Base-by-base conservation (phyloP, 1,140 invertebrate species). In the Oedothorax gibbosus region DNA sequence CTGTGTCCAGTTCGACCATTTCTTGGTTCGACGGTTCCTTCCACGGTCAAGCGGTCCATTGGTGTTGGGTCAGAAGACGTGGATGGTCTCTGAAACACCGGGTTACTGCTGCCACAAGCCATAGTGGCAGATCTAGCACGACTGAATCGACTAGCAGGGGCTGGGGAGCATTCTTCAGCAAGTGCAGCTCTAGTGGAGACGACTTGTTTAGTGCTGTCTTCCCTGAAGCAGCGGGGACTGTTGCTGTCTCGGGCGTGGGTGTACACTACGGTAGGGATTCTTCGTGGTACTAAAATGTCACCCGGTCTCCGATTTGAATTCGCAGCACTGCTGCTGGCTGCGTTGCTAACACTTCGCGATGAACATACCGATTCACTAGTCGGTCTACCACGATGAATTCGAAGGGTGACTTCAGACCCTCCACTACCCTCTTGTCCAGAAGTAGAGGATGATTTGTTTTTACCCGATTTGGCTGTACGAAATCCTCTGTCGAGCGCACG, bases 401-500 rank as follows among this genome's bases (percentile, higher is more conserved):
- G 93, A 85, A 99, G 90, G 0, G 97, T 98, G 60, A 90, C 88
- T 50, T 89, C 89, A 94, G 88, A 95, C 94, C 65, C 94, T 91
- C 89, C 92, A 93, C 66, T 57, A 83, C 69, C 50, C 64, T 77
- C 57, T 87, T 66, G 77, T 7, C 50, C 62, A 49, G 57, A 72
- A 88, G 83, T 78, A 89, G 71, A 57, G 76, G 56, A 51, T 87
- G 65, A 71, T 75, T 85, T 87, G 15, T 76, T 93, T 91, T 65
- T 82, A 12, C 56, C 65, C n/a, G 76, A 69, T 57, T 96, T 97
- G 15, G 97, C 97, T 57, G 96, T 98, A 84, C 96, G 93, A 89
- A 98, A 98, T 78, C 93, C 97, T 93, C 91, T 88, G 79, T 90
- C 88, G 35, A 98, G 96, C 51, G 96, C 96, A 87, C 94, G 94